phyloP scores from a whole-genome alignment of 2,113 vertebrate genomes.

The Tenebrosternarchus preto region DNA sequence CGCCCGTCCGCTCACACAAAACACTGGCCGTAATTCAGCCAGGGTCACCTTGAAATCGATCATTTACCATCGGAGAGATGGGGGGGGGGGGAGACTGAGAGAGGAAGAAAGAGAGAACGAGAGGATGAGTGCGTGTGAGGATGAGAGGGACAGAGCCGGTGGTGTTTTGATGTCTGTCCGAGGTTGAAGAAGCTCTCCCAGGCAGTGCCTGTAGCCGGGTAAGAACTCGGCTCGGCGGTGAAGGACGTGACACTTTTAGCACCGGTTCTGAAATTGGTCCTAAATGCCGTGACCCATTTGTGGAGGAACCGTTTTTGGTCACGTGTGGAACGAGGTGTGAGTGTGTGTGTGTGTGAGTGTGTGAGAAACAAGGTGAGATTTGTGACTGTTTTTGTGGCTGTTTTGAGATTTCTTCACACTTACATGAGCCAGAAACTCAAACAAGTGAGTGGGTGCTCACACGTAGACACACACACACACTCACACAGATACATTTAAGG shows the following conservation, averaged over 20 bases:
- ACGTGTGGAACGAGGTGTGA: background rate
- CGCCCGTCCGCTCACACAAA: slow-evolving; percentile 66
- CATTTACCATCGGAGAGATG: slow-evolving; percentile 57
- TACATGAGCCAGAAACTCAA: slow-evolving; percentile 26
- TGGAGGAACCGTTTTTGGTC: no score
- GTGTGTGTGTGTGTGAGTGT: background rate
- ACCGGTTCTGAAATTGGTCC: no score
- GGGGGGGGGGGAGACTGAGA: no score
- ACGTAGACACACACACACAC: slow-evolving; percentile 13
- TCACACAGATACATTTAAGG: slow-evolving; percentile 14
- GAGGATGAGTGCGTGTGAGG: background rate
- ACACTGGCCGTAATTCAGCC: slow-evolving; percentile 73
- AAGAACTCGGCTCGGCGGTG: no score
- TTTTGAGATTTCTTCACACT: slow-evolving; percentile 42
- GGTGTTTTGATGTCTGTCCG: no score
- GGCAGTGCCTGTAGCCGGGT: no score
- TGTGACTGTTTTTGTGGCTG: slow-evolving; percentile 41
- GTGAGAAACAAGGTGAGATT: no score
- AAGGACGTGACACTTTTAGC: no score
- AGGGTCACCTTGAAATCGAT: slow-evolving; percentile 87
- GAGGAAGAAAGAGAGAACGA: slow-evolving; percentile 28
- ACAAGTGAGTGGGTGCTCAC: background rate
- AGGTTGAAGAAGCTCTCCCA: no score
- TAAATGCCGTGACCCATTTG: no score
- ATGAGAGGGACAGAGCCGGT: background rate